These are phyloP conservation scores for Hyaena hyaena DNA, from an alignment of 2,113 vertebrate genomes.

Conservation along the genomic window DNA sequence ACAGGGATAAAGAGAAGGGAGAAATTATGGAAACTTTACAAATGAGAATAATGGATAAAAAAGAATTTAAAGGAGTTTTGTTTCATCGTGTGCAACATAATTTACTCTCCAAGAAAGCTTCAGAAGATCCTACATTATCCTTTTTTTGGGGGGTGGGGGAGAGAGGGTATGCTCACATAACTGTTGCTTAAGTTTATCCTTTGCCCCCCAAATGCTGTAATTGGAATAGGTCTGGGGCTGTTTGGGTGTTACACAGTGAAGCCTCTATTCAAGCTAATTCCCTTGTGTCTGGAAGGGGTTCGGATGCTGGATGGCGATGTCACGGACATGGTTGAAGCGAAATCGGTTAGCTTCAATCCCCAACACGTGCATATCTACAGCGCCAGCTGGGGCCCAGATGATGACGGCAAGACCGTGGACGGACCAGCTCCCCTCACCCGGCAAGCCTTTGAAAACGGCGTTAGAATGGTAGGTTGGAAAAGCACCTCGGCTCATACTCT, in stretches of 20 bases:
- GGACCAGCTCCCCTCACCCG: conserved; percentile 96
- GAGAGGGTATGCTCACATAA: background rate
- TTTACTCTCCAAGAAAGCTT: background rate
- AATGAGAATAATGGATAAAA: background rate
- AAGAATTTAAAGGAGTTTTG: background rate
- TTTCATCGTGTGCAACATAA: background rate
- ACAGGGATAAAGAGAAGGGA: background rate
- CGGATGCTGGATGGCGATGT: conserved; percentile 99
- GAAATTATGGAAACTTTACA: background rate
- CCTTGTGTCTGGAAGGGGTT: conserved; percentile 89
- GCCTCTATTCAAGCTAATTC: background rate
- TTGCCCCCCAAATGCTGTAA: accelerated
- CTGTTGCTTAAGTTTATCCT: background rate
- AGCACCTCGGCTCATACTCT: background rate
- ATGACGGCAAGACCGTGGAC: conserved; percentile 98
- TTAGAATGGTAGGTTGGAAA: conserved; percentile 92
- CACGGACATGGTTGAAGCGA: conserved; percentile 99
- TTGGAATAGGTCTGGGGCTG: background rate
- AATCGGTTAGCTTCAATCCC: conserved; percentile 96
- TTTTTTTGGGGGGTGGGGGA: background rate
- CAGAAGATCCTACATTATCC: background rate
- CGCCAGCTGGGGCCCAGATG: conserved; percentile 98
- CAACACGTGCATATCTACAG: conserved; percentile 99
- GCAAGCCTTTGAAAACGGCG: conserved; percentile 98
- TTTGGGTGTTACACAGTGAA: accelerated